Evolutionary conservation across 2,888 invertebrate genomes (phyloP).

Genomic region (Xylocampa areola): DNA sequence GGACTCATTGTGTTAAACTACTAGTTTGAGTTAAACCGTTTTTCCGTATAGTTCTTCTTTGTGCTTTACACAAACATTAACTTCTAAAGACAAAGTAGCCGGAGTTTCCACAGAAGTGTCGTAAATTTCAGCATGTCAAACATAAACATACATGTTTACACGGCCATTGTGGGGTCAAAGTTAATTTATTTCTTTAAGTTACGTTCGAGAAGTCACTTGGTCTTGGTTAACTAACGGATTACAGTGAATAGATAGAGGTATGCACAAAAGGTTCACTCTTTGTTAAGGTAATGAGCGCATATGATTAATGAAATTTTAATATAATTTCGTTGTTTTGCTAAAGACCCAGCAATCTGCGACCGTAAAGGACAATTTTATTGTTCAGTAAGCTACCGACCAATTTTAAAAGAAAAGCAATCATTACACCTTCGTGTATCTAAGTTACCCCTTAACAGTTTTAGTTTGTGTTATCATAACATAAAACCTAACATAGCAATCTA

Average conservation of each 20-base stretch:
- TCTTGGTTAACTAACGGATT: constrained; percentile 45
- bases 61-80: constrained; percentile 30
- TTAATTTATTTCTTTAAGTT: constrained; percentile 76
- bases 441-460: no score
- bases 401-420: no score
- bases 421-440: no score
- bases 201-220: constrained; percentile 31
- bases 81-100: constrained; percentile 59
- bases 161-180: constrained; percentile 74
- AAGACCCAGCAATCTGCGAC: no score
- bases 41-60: constrained; percentile 10
- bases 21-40: constrained; percentile 12
- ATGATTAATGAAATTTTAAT: background rate
- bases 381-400: no score
- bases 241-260: constrained; percentile 20
- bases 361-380: no score
- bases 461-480: no score
- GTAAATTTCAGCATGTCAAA: constrained; percentile 75
- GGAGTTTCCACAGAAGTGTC: constrained; percentile 54
- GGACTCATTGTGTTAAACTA: background rate
- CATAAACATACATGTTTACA: constrained; percentile 80
- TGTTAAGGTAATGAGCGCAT: background rate
- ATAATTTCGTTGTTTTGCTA: no score
- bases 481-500: no score
- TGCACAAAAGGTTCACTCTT: constrained; percentile 15